Base-by-base conservation (phyloP, 2,888 invertebrate species). In the Synergus gifuensis region DNA sequence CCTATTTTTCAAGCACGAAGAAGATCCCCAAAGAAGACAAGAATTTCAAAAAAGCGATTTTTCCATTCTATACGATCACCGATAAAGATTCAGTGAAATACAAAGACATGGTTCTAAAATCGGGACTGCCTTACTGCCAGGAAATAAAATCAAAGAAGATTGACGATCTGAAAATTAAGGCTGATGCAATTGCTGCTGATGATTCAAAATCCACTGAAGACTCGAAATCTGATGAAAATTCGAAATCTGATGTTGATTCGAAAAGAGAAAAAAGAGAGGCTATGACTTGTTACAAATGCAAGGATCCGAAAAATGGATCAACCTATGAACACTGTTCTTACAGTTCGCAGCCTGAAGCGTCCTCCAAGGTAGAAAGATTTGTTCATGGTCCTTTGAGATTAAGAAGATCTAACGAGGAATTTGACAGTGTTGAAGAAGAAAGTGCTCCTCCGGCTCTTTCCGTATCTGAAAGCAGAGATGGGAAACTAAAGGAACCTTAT, bases 271-370 rank as follows among this genome's bases (percentile, higher is more conserved):
- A 5, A 49, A 12, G 2, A 44, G 14, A 14, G 83, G 40, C 67
- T 16, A 92, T 92, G 89, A 93, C 92, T 77, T 94, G 94, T 84
- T 93, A 93, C 85, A 93, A 93, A 4, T 95, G 95, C 85, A 93
- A 93, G 85, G 93, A 94, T 79, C 92, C 92, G 0, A 92, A 92
- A 78, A 92, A 91, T 18, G 93, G 93, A 42, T 92, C 93, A 0
- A 93, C 91, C 76, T 94, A 93, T 82, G 94, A 94, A 78, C 93
- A 94, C 78, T 95, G 94, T 85, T 93, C 94, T 0, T 94, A 94
- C 86, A 92, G 91, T 4, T 92, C 93, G 0, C 92, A 93, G 78
- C 93, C 87, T 0, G 64, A 67, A 14, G 76, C 69, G 11, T 40
- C 80, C 0, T 9, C 36, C 49, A 63, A 60, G 0, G 12, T 78